Base-by-base conservation (phyloP, 2,888 invertebrate genomes). In the Magallana nippona region DNA sequence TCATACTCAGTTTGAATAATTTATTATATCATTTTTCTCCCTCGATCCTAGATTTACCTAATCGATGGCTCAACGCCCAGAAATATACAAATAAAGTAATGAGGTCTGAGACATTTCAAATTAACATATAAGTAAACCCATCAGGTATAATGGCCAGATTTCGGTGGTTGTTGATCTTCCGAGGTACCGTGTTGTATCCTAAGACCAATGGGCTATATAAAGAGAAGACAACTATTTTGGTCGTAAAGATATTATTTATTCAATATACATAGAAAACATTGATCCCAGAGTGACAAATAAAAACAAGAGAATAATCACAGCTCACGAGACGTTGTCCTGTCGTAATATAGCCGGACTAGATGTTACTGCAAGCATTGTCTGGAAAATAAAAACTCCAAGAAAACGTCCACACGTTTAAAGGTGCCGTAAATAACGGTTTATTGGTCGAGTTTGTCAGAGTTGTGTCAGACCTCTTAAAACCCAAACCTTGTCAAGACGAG, bases 221-320 rank as follows among this genome's bases (percentile, higher is more conserved):
- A 13, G 27, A 27, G 22, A 32, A 32, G 27, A 71, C 32, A 71
- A 44, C 44, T 10, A 10, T 60, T 60, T 10, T 71, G 27, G 32
- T 27, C 71, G 32, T 71, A 71, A 71, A 71, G 27, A 71, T 71
- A 32, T 71, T 71, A 71, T 71, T 71, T 22, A 71, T 71, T 71
- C 32, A 15, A 71, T 71, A 71, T 71, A 71, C 15, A 27, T 44
- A 32, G 11, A 32, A 71, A 71, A 71, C 27, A 71, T 32, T 22
- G 27, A 71, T 71, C 71, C 71, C 71, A 15, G 8, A 22, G 8
- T 27, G 71, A 71, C 71, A 71, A 17, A 13, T 13, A 19, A 27
- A 11, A 32, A 32, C 71, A 71, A 22, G 22, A 19, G 27, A 71
- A 71, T 27, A 44, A 44, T 44, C 44, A 22, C 71, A 10, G 8